These are phyloP conservation scores for Lucilia cuprina DNA, from an alignment of 1,140 invertebrate species.

Conservation along the genomic window DNA sequence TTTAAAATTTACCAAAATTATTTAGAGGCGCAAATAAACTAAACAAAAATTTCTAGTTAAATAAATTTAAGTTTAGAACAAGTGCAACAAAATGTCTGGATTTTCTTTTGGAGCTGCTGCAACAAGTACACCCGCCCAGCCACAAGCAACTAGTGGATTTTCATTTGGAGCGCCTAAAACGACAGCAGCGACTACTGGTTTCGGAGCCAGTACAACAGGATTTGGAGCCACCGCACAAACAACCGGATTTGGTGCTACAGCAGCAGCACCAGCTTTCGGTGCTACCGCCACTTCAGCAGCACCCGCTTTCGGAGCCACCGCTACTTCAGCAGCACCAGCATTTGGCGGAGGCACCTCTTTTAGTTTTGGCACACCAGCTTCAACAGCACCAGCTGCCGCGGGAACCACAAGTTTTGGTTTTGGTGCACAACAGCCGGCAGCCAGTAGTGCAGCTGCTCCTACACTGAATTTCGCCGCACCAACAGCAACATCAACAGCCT, in stretches of 20 bases:
- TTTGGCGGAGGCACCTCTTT: conserved; percentile 26
- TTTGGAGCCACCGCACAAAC: conserved; percentile 21
- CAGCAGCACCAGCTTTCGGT: conserved; percentile 38
- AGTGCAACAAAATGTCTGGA: conserved; percentile 46
- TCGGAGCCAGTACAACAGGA: background rate
- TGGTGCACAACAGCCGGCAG: conserved; percentile 31
- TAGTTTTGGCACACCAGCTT: conserved; percentile 42
- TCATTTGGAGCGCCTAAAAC: conserved; percentile 39
- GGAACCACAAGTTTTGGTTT: conserved; percentile 45
- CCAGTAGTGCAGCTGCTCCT: conserved; percentile 38
- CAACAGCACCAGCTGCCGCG: conserved; percentile 40
- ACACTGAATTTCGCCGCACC: conserved; percentile 41
- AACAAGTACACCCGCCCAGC: background rate
- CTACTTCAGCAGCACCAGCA: conserved; percentile 35
- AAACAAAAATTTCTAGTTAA: background rate
- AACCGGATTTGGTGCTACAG: conserved; percentile 49
- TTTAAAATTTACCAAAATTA: background rate
- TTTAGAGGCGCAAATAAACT: background rate
- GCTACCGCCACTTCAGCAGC: conserved; percentile 36
- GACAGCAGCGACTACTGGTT: conserved; percentile 26
- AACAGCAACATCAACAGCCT: conserved; percentile 40
- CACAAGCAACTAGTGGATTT: conserved; percentile 6
- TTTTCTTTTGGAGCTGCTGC: conserved; percentile 52
- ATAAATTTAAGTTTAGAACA: background rate
- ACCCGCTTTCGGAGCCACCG: conserved; percentile 38